Percentiles rank a stretch among this genome's conserved stretches.
Evolutionary conservation across 2,888 invertebrate species (phyloP).

Genomic region (Tenodera sinensis): DNA sequence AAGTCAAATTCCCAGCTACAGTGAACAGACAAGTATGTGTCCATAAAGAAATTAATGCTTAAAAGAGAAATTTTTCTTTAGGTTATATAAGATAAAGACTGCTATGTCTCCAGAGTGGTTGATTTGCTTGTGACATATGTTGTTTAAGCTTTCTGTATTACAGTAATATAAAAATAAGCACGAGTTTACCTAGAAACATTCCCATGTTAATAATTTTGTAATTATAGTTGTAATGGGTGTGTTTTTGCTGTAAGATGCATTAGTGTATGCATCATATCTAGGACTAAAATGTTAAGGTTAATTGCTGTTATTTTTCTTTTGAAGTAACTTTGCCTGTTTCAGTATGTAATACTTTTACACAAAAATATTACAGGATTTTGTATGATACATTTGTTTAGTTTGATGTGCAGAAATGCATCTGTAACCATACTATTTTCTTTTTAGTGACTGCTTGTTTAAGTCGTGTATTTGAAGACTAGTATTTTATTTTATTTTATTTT

Average conservation of each 20-base stretch:
- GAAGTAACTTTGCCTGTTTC: neutral
- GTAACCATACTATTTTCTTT: neutral
- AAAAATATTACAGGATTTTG: neutral
- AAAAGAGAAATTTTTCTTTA: too few species aligned
- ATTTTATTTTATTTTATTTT: neutral
- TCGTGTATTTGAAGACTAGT: neutral
- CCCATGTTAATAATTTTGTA: neutral
- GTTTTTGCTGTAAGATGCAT: neutral
- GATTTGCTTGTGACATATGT: too few species aligned
- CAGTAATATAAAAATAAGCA: neutral
- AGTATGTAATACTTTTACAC: neutral
- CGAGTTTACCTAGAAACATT: neutral
- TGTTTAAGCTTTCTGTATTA: neutral
- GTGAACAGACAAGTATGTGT: too few species aligned
- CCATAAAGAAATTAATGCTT: too few species aligned
- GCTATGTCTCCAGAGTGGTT: too few species aligned
- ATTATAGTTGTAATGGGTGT: neutral
- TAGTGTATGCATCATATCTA: neutral
- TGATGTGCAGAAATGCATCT: neutral
- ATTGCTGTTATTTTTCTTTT: neutral
- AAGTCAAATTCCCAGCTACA: too few species aligned
- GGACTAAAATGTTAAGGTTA: neutral
- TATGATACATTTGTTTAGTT: neutral
- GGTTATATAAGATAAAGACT: too few species aligned
- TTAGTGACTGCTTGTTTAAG: neutral